Percentiles rank a stretch among this genome's conserved stretches.
Conservation (phyloP, 2,113 vertebrate genomes). For the Excalfactoria chinensis region DNA sequence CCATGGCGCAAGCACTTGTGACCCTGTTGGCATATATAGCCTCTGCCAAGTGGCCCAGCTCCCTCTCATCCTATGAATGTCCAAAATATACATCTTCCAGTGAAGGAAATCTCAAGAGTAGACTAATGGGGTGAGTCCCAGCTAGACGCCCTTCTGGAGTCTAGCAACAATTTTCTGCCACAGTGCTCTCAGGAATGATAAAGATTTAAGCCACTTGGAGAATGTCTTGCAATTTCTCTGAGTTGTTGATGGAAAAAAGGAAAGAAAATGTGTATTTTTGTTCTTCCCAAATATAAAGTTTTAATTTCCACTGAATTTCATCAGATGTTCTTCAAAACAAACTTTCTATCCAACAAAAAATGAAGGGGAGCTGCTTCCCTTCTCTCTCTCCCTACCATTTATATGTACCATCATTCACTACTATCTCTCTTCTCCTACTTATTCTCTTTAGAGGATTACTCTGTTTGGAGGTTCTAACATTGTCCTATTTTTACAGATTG, state of each 20-base stretch:
- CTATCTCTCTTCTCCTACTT: neutral
- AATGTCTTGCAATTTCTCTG: neutral
- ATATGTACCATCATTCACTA: neutral
- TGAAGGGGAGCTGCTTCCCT: neutral
- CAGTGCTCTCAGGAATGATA: accelerated
- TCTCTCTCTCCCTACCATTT: neutral
- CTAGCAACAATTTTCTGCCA: neutral
- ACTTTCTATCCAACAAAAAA: neutral
- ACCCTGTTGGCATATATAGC: neutral
- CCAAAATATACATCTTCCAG: neutral
- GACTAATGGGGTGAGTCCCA: neutral
- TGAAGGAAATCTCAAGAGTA: neutral
- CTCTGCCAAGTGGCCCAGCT: neutral
- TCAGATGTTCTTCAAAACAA: neutral
- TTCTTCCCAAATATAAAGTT: neutral
- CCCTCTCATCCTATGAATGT: accelerated
- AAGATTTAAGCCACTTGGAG: neutral
- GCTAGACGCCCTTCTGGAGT: neutral
- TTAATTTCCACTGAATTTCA: neutral
- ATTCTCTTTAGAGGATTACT: neutral
- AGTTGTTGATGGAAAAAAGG: neutral
- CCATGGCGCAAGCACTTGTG: accelerated
- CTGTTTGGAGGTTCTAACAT: neutral
- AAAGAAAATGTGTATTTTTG: neutral
- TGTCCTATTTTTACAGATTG: neutral